phyloP scores from a whole-genome alignment of 2,113 vertebrate species.

The Barbus barbus region DNA sequence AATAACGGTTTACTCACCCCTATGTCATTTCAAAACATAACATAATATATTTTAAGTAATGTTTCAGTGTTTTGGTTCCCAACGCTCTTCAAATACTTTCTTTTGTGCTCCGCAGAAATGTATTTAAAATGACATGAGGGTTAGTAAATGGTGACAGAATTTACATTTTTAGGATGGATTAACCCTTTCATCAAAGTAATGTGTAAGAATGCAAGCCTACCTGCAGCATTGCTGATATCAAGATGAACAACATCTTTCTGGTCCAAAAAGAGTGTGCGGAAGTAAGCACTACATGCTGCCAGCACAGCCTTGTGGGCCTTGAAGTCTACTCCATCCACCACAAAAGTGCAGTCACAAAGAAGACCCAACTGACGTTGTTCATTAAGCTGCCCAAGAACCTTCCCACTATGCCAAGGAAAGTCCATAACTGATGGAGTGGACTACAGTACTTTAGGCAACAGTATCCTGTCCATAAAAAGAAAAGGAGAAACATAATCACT shows the following conservation, averaged over 20 bases:
- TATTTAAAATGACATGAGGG: background rate
- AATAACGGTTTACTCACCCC: background rate
- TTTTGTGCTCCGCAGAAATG: background rate
- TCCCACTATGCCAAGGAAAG: slow-evolving; percentile 94
- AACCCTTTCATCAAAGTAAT: background rate
- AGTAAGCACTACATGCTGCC: slow-evolving; percentile 94
- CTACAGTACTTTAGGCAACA: background rate
- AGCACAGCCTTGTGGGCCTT: slow-evolving; percentile 96
- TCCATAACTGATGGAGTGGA: slow-evolving; percentile 80
- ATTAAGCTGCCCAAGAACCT: slow-evolving; percentile 93
- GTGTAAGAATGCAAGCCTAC: slow-evolving; percentile 63
- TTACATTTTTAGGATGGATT: background rate
- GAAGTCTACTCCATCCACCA: slow-evolving; percentile 95
- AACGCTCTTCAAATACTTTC: background rate
- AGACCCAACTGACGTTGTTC: slow-evolving; percentile 91
- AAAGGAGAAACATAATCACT: background rate
- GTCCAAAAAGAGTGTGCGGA: slow-evolving; percentile 93
- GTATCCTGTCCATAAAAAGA: slow-evolving; percentile 21
- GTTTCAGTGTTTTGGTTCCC: background rate
- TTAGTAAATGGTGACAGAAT: background rate
- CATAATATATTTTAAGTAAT: background rate
- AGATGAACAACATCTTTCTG: slow-evolving; percentile 98
- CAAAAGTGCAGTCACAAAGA: slow-evolving; percentile 96
- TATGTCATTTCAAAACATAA: background rate
- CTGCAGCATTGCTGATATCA: slow-evolving; percentile 97